Conservation (phyloP, 2,113 vertebrate species). For the Eudyptes chrysolophus region DNA sequence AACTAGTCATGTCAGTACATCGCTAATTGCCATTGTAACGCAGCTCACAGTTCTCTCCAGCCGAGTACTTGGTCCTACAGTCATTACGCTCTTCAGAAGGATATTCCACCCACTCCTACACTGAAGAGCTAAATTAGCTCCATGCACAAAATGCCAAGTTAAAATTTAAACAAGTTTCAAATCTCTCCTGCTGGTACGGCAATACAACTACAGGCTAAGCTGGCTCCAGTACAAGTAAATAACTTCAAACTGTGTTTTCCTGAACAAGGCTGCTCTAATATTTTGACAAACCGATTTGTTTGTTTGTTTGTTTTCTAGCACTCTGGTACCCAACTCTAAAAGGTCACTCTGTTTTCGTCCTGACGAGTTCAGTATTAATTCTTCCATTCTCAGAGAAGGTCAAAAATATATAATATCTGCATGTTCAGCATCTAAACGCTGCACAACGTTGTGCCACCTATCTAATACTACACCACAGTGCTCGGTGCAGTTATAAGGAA, state of each 20-base stretch:
- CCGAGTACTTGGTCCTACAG: neutral
- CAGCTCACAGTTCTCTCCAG: neutral
- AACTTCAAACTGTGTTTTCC: neutral
- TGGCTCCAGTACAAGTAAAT: neutral
- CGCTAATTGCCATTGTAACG: neutral
- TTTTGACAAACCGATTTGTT: neutral
- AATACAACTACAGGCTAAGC: neutral
- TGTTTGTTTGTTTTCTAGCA: neutral
- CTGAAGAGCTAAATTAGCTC: neutral
- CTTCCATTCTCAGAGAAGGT: neutral
- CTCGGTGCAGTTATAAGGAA: neutral
- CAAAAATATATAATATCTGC: neutral
- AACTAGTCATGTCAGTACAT: neutral
- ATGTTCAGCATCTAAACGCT: neutral
- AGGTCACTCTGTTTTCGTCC: neutral
- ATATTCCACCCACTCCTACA: neutral
- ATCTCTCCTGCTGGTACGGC: neutral
- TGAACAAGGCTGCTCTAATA: neutral
- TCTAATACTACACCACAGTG: neutral
- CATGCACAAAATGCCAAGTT: neutral
- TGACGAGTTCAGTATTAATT: neutral
- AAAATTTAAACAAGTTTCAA: neutral
- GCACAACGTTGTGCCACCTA: neutral
- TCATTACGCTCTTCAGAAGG: neutral
- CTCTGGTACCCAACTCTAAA: neutral